A percentile compares a stretch with the other conserved stretches of the same genome.
Evolutionary conservation across 2,797 vertebrate genomes (phyloP).

Genomic region (Oophaga sylvatica): DNA sequence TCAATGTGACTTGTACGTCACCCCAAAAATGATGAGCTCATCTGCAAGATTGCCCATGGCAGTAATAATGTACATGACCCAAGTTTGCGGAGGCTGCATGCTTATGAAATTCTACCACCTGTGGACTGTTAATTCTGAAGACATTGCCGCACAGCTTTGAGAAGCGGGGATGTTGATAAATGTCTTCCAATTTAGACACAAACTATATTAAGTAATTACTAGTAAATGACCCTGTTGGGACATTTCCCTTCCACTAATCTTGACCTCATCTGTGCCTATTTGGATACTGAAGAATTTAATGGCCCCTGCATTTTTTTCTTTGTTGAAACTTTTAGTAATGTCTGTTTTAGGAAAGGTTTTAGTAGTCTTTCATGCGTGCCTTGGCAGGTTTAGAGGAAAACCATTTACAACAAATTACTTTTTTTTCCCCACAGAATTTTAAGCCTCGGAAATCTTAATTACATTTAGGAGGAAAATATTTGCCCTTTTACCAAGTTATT

Average conservation of each 20-base stretch:
- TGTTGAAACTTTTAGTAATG: slow-evolving; percentile 50
- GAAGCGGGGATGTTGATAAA: slow-evolving; percentile 30
- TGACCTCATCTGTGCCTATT: slow-evolving; percentile 38
- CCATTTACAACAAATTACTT: slow-evolving; percentile 55
- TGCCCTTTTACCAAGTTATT: slow-evolving; percentile 42
- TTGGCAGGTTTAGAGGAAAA: slow-evolving; percentile 53
- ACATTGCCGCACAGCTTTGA: background rate
- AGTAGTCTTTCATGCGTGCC: slow-evolving; percentile 35
- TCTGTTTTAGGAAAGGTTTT: slow-evolving; percentile 51
- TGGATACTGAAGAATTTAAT: slow-evolving; percentile 40
- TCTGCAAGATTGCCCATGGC: background rate
- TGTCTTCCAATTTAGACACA: slow-evolving; percentile 27
- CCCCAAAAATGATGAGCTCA: background rate
- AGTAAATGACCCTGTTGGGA: slow-evolving; percentile 24
- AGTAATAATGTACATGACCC: background rate
- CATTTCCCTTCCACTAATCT: slow-evolving; percentile 21
- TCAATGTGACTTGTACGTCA: background rate
- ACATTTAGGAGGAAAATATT: slow-evolving; percentile 30
- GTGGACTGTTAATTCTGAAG: slow-evolving; percentile 3
- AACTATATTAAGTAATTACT: slow-evolving; percentile 53
- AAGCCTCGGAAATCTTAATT: slow-evolving; percentile 43
- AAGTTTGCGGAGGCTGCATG: background rate
- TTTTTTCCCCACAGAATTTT: slow-evolving; percentile 28
- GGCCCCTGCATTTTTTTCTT: slow-evolving; percentile 21
- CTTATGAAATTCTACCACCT: background rate